These are phyloP conservation scores for Enchytraeus crypticus DNA, from an alignment of 2,888 invertebrate species.

Conservation along the genomic window DNA sequence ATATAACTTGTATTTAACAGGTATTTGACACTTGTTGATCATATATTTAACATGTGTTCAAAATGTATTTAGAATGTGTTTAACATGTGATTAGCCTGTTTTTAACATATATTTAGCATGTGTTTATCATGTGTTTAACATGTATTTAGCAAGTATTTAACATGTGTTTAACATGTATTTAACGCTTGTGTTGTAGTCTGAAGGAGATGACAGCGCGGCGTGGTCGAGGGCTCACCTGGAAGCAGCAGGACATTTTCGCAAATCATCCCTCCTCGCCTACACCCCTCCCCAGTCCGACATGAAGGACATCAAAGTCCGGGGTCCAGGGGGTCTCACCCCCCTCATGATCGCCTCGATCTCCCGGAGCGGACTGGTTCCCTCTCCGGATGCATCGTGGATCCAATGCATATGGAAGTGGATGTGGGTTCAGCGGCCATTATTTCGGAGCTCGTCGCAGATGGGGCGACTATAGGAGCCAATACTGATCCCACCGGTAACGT, in stretches of 20 bases:
- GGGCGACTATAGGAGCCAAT: constrained; percentile 78
- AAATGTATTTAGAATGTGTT: too few species aligned
- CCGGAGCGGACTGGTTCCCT: constrained; percentile 30
- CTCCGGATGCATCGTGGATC: constrained; percentile 18
- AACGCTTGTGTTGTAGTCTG: too few species aligned
- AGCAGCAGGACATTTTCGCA: constrained; percentile 71
- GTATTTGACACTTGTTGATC: too few species aligned
- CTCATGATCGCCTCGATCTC: constrained; percentile 77
- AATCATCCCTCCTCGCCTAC: constrained; percentile 62
- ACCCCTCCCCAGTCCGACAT: constrained; percentile 56
- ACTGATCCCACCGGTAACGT: constrained; percentile 73
- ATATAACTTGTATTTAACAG: too few species aligned
- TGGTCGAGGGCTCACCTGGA: constrained; percentile 90
- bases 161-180: too few species aligned
- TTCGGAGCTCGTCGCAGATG: constrained; percentile 74
- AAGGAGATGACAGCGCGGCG: constrained; percentile 61
- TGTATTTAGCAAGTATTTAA: too few species aligned
- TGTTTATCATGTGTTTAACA: too few species aligned
- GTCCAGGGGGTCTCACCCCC: constrained; percentile 77
- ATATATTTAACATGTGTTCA: too few species aligned
- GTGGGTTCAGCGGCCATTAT: constrained; percentile 71
- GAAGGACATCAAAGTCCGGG: constrained; percentile 62
- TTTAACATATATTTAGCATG: too few species aligned
- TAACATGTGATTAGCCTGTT: too few species aligned
- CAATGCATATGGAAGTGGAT: constrained; percentile 29